These are phyloP conservation scores for Plemyria rubiginata DNA, from an alignment of 2,888 invertebrate species.

Conservation along the genomic window DNA sequence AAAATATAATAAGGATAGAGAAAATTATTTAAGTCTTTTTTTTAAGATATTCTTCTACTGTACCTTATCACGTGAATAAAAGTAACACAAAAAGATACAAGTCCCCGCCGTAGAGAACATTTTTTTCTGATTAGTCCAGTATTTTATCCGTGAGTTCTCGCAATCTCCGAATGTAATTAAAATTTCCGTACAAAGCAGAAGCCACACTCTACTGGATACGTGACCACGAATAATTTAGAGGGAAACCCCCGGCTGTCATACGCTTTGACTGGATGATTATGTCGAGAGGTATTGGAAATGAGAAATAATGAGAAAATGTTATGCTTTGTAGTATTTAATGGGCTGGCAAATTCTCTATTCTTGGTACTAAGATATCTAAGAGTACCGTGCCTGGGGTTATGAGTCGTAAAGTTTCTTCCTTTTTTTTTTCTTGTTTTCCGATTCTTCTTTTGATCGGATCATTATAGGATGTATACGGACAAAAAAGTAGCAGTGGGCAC, in stretches of 20 bases:
- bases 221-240: conserved; percentile 78
- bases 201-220: conserved; percentile 65
- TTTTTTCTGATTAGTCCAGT: conserved; percentile 44
- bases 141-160: conserved; percentile 26
- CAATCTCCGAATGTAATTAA: conserved; percentile 64
- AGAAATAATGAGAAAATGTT: conserved; percentile 68
- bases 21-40: no score
- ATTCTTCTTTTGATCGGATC: no score
- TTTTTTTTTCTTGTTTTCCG: no score
- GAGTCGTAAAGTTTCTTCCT: no score
- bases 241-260: conserved; percentile 71
- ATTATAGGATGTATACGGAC: no score
- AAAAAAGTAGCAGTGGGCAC: no score
- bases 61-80: not conserved
- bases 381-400: no score
- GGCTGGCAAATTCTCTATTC: not conserved
- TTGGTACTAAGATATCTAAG: no score
- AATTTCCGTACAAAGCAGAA: conserved; percentile 76
- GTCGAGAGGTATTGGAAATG: conserved; percentile 49
- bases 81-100: conserved; percentile 7
- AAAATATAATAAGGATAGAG: no score
- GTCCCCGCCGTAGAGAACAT: conserved; percentile 30
- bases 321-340: conserved; percentile 41
- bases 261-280: conserved; percentile 66
- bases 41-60: no score